These are phyloP conservation scores for Sebastes cheni DNA, from an alignment of 2,797 vertebrate genomes.

Conservation along the genomic window DNA sequence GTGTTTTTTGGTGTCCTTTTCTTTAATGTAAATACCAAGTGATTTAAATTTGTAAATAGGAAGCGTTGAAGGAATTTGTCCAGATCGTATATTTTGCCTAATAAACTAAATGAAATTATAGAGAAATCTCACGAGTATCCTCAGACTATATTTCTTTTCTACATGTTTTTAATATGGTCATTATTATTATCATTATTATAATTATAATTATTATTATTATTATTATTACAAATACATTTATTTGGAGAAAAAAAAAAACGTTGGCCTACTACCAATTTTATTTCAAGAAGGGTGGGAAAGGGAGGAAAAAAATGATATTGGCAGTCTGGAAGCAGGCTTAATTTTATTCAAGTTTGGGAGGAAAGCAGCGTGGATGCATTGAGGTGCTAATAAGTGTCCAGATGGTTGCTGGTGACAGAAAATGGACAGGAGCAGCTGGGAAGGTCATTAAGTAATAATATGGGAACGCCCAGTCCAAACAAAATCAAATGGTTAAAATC, in stretches of 20 bases:
- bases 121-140: conserved; percentile 61
- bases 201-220: conserved; percentile 5
- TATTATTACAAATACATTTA: background rate
- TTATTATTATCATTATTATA: conserved; percentile 27
- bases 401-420: conserved; percentile 90
- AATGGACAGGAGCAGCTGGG: conserved; percentile 91
- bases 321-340: conserved; percentile 68
- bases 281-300: conserved; percentile 31
- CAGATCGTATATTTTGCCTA: conserved; percentile 99
- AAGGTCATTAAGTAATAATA: conserved; percentile 91
- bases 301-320: conserved; percentile 25
- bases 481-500: conserved; percentile 85
- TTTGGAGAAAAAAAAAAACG: background rate
- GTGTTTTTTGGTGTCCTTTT: conserved; percentile 86
- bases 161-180: background rate
- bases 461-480: conserved; percentile 90
- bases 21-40: conserved; percentile 94
- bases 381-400: conserved; percentile 91
- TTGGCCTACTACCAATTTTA: background rate
- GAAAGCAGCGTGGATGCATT: conserved; percentile 87
- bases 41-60: conserved; percentile 98
- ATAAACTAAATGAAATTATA: conserved; percentile 99
- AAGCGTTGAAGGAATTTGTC: conserved; percentile 95
- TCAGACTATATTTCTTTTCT: conserved; percentile 28
- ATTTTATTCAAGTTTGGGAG: conserved; percentile 82